Base-by-base conservation (phyloP, 2,888 invertebrate genomes). In the Cactoblastis cactorum region DNA sequence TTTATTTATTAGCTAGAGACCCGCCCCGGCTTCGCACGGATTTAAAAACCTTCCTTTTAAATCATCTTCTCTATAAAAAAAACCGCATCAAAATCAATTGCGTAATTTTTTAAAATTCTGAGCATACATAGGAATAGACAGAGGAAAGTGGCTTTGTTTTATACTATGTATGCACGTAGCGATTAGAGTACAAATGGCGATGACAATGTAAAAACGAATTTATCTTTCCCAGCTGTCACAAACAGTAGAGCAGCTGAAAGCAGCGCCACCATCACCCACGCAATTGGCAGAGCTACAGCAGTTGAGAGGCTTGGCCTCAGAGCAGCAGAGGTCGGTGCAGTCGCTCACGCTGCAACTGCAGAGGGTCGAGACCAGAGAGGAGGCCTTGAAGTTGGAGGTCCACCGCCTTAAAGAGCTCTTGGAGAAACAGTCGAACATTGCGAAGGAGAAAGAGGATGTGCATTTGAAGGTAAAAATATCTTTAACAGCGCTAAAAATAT, bases 311-410 rank as follows among this genome's bases (percentile, higher is more conserved):
- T 61, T 92, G 12, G 91, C 91, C 0, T 77, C 90, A 0, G 92
- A 93, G 53, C 92, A 93, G 60, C 92, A 93, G 65, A 83, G 87
- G 1, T 83, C 91, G 0, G 81, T 93, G 2, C 86, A 92, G 57
- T 78, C 89, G 0, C 82, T 93, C 35, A 83, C 80, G 0, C 61
- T 83, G 1, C 92, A 92, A 63, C 84, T 92, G 46, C 92, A 88
- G 55, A 61, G 67, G 8, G 77, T 81, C 38, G 86, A 89, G 63
- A 84, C 87, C 0, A 77, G 87, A 6, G 93, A 93, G 55, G 90
- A 91, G 39, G 87, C 88, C 0, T 57, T 90, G 34, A 83, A 87
- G 51, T 61, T 86, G 0, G 88, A 89, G 38, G 73, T 79, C 0
- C 80, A 88, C 37, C 67, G 88, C 12, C 70, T 91, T 48, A 85